These are phyloP conservation scores for Anastrepha ludens DNA, from an alignment of 1,140 invertebrate genomes.

Conservation along the genomic window DNA sequence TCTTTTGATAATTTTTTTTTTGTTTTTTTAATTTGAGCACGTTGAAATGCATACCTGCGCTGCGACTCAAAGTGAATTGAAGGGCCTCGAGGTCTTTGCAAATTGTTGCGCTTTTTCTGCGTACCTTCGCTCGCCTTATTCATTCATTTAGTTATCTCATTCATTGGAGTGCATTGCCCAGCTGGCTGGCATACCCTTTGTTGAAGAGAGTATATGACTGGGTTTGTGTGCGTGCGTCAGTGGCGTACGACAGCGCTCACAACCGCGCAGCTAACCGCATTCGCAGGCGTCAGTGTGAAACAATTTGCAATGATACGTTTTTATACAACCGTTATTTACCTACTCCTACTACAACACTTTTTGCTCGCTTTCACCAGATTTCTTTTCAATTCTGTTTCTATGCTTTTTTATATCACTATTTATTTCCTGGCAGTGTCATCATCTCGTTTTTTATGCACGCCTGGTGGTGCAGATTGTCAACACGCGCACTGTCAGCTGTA, in stretches of 20 bases:
- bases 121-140: not conserved
- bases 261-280: conserved; percentile 27
- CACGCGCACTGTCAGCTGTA: not conserved
- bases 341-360: not conserved
- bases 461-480: conserved; percentile 17
- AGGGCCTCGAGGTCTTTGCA: conserved; percentile 46
- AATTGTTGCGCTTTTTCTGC: conserved; percentile 45
- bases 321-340: conserved; percentile 18
- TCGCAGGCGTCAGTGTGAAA: conserved; percentile 30
- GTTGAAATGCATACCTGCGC: conserved; percentile 21
- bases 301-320: conserved; percentile 23
- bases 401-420: not conserved
- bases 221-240: not conserved
- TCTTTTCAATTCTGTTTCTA: not conserved
- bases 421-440: not conserved
- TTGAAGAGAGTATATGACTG: not conserved
- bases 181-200: not conserved
- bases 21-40: not conserved
- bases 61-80: conserved; percentile 40
- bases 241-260: not conserved
- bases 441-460: not conserved
- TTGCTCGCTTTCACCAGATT: not conserved
- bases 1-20: not conserved
- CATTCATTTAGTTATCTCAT: conserved; percentile 47
- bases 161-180: conserved; percentile 49